Base-by-base conservation (phyloP, 1,140 invertebrate species). In the Bombus superbus region DNA sequence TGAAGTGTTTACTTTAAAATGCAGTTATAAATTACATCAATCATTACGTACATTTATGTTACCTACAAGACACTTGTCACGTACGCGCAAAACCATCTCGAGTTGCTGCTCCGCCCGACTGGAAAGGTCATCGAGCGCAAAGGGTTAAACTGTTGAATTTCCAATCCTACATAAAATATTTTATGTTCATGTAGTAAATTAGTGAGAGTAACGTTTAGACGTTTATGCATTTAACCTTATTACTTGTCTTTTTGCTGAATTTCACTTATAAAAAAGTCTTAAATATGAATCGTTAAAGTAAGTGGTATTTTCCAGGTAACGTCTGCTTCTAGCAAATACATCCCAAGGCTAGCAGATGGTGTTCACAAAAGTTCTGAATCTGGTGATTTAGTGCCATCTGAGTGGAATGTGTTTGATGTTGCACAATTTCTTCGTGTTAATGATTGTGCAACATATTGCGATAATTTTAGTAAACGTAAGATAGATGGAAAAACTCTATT, bases 371-470 rank as follows among this genome's bases (percentile, higher is more conserved):
- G 92, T 83, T 94, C 92, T 4, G 95, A 94, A 80, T 92, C 93
- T 81, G 94, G 95, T 86, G 96, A 97, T 77, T 93, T 97, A n/a
- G 95, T 96, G 92, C 97, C 97, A n/a, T 95, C 96, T 53, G 95
- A 96, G 68, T 99, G 98, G 98, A 97, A 96, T 79, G 96, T 97
- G 1, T 96, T 96, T 71, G 98, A 99, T 93, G 98, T 99, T 1
- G 97, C 97, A 25, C 97, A 98, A 93, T 99, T 99, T 95, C 95
- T 99, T 38, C 96, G 97, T 77, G 97, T 98, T 28, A 99, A 99
- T 94, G 98, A 99, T 92, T 99, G 98, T 95, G 97, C 97, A 77
- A 97, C 98, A 0, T 98, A 99, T 93, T 98, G 98, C 93, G 97
- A 98, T 92, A 97, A 97, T 85, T 99, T 99, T 94, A 97, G 96